Evolutionary conservation across 2,797 vertebrate species (phyloP).

Genomic region (Manis crassicaudata): DNA sequence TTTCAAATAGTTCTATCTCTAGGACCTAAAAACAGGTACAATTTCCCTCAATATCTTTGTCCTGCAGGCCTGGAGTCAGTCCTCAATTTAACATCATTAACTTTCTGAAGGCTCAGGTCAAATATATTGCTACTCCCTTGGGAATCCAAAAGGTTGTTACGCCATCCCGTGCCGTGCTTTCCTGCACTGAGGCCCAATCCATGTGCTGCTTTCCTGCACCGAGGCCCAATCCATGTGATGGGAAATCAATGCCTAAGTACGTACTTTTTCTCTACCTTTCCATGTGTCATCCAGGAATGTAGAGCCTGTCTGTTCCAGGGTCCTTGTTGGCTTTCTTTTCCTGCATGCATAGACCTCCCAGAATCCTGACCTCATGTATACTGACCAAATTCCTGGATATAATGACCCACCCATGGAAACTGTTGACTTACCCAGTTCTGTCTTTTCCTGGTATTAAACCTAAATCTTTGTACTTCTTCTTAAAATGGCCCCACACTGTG

Average conservation of each 20-base stretch:
- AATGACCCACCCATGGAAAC: constrained; percentile 55
- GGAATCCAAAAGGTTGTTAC: background rate
- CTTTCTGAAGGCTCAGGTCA: background rate
- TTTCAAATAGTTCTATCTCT: background rate
- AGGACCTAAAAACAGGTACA: background rate
- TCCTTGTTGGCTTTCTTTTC: constrained; percentile 20
- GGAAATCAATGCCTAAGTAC: constrained; percentile 51
- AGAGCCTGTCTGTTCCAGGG: constrained; percentile 30
- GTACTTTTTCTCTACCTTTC: constrained; percentile 71
- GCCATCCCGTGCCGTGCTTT: background rate
- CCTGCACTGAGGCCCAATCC: background rate
- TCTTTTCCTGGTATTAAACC: constrained; percentile 60
- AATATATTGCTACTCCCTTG: background rate
- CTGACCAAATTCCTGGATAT: constrained; percentile 59
- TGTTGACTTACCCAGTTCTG: constrained; percentile 62
- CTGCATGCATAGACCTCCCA: constrained; percentile 70
- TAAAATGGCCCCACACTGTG: constrained; percentile 9
- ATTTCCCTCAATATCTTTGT: background rate
- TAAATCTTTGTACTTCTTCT: constrained; percentile 26
- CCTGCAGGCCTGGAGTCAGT: background rate
- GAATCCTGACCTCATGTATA: constrained; percentile 73
- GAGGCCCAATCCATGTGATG: background rate
- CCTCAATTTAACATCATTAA: background rate
- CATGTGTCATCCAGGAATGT: constrained; percentile 52
- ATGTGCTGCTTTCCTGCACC: background rate